Evolutionary conservation across 2,888 invertebrate species (phyloP).

Genomic region (Beris morrisii): DNA sequence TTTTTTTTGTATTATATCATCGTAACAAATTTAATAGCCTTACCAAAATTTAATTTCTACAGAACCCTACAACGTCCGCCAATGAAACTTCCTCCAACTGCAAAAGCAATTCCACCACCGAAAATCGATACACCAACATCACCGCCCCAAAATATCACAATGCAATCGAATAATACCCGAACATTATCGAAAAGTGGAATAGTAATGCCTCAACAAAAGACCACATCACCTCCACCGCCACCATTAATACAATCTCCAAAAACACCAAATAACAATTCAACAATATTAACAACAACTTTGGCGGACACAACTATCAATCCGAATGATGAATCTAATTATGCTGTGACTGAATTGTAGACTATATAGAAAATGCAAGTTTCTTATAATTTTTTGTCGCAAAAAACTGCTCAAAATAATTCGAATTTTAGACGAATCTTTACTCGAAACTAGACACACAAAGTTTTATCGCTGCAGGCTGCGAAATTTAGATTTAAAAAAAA

Average conservation of each 20-base stretch:
- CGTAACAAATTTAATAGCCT: too few species aligned
- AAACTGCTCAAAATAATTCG: conserved; percentile 4
- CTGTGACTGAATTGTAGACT: conserved; percentile 55
- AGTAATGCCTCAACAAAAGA: conserved; percentile 19
- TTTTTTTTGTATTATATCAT: too few species aligned
- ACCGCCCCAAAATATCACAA: conserved; percentile 41
- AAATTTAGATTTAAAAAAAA: conserved; percentile 19
- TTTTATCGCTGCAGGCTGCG: conserved; percentile 32
- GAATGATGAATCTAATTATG: conserved; percentile 56
- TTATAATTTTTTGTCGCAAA: conserved; percentile 6
- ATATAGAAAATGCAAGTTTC: conserved; percentile 1
- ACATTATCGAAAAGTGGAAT: conserved; percentile 3
- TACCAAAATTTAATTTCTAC: conserved; percentile 21
- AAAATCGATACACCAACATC: conserved; percentile 53
- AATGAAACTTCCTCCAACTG: conserved; percentile 55
- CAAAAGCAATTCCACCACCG: conserved; percentile 56
- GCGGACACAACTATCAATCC: conserved; percentile 51
- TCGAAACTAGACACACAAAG: conserved; percentile 13
- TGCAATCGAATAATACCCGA: conserved; percentile 9
- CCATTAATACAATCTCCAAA: conserved; percentile 40
- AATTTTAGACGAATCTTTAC: conserved; percentile 1
- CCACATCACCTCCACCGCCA: conserved; percentile 36
- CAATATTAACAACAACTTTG: neutral
- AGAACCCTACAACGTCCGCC: conserved; percentile 55
- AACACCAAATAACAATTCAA: conserved; percentile 35